A percentile compares a stretch with the other conserved stretches of the same genome.
Conservation (phyloP, 2,113 vertebrate species). For the Proterorhinus semilunaris region DNA sequence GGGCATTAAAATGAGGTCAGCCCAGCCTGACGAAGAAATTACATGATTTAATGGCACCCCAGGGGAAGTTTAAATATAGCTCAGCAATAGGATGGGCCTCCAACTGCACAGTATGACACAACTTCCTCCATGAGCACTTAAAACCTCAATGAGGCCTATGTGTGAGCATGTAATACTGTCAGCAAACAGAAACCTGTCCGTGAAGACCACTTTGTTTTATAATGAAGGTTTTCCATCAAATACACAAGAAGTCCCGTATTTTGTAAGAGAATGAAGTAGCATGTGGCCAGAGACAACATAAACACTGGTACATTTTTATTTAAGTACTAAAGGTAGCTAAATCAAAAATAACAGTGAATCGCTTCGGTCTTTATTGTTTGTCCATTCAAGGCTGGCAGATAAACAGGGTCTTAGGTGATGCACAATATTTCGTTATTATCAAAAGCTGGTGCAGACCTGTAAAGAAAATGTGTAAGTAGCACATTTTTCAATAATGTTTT, state of each 20-base stretch:
- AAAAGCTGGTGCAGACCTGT: no score
- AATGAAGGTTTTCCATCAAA: constrained; percentile 15
- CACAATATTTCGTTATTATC: no score
- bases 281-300: not conserved
- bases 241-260: not conserved
- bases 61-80: constrained; percentile 79
- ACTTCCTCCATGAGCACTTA: constrained; percentile 63
- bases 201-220: constrained; percentile 7
- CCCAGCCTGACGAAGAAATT: constrained; percentile 74
- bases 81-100: constrained; percentile 58
- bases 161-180: constrained; percentile 9
- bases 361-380: no score
- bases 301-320: not conserved
- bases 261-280: not conserved
- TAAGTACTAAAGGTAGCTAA: no score
- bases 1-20: constrained; percentile 75
- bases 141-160: constrained; percentile 16
- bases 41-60: constrained; percentile 78
- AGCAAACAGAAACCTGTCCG: constrained; percentile 14
- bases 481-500: no score
- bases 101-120: constrained; percentile 59
- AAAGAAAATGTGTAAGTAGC: no score
- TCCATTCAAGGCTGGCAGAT: no score
- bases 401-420: no score
- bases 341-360: no score